Evolutionary conservation across 1,140 invertebrate genomes (phyloP), one percentile per base, ranked within the genome.

Genomic region (Drosophila pruinosa): DNA sequence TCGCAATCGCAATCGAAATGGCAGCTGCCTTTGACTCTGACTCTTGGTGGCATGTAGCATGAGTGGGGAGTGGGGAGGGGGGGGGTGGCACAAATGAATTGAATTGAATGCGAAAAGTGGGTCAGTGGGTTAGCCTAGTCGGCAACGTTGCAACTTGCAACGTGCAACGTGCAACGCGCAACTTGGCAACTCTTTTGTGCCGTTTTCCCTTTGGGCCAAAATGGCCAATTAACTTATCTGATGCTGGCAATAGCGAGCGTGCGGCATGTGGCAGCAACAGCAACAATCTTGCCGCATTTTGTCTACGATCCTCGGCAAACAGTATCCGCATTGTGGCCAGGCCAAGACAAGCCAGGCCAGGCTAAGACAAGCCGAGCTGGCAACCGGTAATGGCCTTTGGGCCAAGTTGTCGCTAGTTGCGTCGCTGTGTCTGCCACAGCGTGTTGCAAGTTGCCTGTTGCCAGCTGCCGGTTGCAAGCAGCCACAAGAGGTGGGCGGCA

Each of bases 211-310:
- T 85, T 86, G 76, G 80, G 80, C 80, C 77, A 86, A 86, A 86
- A 78, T 69, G 80, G 80, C 81, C 80, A 85, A 85, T 85, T 86
- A 85, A 80, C 81, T 76, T 86, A 85, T 86, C 81, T 86, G 76
- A 85, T 85, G 72, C 43, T 58, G 62, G 64, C 50, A 52, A 31
- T n/a, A 5, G 54, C 15, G 22, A 12, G 26, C 39, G 5, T 24
- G 56, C 6, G 28, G 43, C 28, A 48, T 24, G 57, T 36, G 26
- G 57, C 56, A 43, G 24, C 47, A 14, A 15, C n/a, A 41, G 43
- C 22, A 39, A 54, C 26, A 26, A 63, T 59, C 21, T 58, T 39
- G 36, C 17, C n/a, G n/a, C n/a, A n/a, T 39, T 62, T 78, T 75
- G 79, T 78, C 80, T 83, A 53, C 63, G 72, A 79, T 83, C 80